Percentiles rank a stretch among this genome's conserved stretches.
These are phyloP conservation scores for Hylyphantes graminicola DNA, from an alignment of 1,140 invertebrate species.

Conservation along the genomic window DNA sequence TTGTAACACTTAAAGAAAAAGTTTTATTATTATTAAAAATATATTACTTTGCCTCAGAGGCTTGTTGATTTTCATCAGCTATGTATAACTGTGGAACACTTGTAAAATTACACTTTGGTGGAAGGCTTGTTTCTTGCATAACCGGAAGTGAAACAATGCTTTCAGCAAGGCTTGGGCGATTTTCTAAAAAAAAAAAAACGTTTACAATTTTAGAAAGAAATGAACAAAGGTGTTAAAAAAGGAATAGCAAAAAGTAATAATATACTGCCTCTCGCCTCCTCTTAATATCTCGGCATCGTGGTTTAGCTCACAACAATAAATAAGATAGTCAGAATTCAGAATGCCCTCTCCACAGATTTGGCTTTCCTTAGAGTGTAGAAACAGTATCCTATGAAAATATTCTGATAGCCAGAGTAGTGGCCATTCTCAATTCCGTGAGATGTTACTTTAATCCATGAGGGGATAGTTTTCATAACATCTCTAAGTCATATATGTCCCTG, in stretches of 20 bases:
- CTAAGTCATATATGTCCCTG: too few species aligned
- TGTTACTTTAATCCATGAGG: too few species aligned
- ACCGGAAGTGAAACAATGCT: constrained; percentile 30
- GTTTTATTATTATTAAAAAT: background rate
- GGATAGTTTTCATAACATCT: too few species aligned
- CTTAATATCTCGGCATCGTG: background rate
- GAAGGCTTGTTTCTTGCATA: background rate
- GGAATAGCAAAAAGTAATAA: background rate
- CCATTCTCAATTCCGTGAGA: too few species aligned
- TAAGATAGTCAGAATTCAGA: too few species aligned
- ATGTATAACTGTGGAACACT: constrained; percentile 34
- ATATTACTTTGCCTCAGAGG: background rate
- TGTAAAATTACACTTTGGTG: constrained; percentile 8
- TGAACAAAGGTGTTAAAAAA: background rate
- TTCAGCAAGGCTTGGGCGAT: constrained; percentile 2
- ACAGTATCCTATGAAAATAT: background rate
- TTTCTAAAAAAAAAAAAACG: constrained; percentile 17
- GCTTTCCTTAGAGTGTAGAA: background rate
- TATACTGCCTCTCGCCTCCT: background rate
- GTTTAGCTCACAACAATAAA: background rate
- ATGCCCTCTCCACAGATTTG: background rate
- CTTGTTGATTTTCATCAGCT: background rate
- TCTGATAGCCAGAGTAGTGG: too few species aligned
- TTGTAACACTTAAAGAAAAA: background rate
- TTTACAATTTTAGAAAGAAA: background rate